These are phyloP conservation scores for Sebastes hopkinsi DNA, from an alignment of 2,797 vertebrate genomes.

Conservation along the genomic window DNA sequence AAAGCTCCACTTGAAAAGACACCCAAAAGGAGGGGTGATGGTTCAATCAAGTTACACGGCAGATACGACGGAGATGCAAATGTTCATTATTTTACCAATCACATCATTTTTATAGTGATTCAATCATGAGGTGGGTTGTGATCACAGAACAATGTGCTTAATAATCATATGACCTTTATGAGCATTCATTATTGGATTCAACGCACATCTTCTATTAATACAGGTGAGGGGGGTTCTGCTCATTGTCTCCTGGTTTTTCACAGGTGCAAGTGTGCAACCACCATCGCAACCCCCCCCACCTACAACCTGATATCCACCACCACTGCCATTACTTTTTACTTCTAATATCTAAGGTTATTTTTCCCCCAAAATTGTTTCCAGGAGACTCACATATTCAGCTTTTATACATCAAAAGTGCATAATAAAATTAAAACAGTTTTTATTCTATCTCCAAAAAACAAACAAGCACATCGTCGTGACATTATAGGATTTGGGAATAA, in stretches of 20 bases:
- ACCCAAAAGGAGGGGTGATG: conserved; percentile 25
- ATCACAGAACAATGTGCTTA: background rate
- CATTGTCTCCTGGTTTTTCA: background rate
- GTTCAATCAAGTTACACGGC: conserved; percentile 3
- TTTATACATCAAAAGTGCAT: background rate
- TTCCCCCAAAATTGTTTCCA: background rate
- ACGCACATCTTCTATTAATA: background rate
- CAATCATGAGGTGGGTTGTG: background rate
- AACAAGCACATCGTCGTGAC: background rate
- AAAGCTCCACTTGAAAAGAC: conserved; percentile 5
- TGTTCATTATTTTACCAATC: background rate
- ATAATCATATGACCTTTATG: background rate
- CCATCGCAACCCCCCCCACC: background rate
- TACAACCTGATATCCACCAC: background rate
- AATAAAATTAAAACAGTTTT: background rate
- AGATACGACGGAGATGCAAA: background rate
- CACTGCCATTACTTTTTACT: background rate
- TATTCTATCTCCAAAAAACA: background rate
- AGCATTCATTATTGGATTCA: background rate
- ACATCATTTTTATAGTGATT: background rate
- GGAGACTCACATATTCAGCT: background rate
- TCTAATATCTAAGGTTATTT: background rate
- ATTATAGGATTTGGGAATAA: background rate
- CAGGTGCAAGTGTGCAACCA: background rate
- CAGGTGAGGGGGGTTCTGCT: background rate